Evolutionary conservation across 2,797 vertebrate species (phyloP), one percentile per base, ranked within the genome.

Genomic region (Alectoris magna): DNA sequence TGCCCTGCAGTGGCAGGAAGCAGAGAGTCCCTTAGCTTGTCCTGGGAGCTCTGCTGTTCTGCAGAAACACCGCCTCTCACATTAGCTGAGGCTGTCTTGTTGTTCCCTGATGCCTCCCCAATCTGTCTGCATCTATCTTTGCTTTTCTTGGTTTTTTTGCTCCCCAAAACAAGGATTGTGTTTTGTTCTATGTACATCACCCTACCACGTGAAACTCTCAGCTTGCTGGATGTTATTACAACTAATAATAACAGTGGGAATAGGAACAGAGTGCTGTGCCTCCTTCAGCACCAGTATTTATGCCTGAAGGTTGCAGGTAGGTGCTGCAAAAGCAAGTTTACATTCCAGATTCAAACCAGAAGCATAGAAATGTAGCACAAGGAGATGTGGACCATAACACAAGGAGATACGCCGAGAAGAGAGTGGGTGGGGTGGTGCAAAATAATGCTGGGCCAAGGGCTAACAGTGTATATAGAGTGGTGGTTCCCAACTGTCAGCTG

Each of bases 391-490:
- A 22, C 19, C 19, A 22, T 49, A n/a, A 34, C 29, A 39, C 29
- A 23, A 51, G 24, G 15, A 29, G 12, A n/a, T 75, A 3, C 17
- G 19, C 34, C 58, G 64, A 6, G 43, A 69, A 34, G 49, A 68
- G 64, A 55, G 21, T 31, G 51, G 27, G 27, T 12, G 58, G 26
- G 43, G 60, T 0, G 1, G 18, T 27, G 29, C 8, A 3, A 10
- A 14, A 8, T 10, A 51, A 38, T 66, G 34, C 60, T 64, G 49
- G 41, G 38, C 56, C 26, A 11, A 11, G 36, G 55, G 29, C 38
- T 63, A 22, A 26, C 0, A 2, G 23, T 74, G 43, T 4, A 34
- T 44, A 3, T 10, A 38, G 23, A 5, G 3, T 27, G 31, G 31
- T 76, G 48, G 31, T 48, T 71, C 60, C 66, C n/a, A 51, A 2